These are phyloP conservation scores for Myopa testacea DNA, from an alignment of 2,888 invertebrate species.

Conservation along the genomic window DNA sequence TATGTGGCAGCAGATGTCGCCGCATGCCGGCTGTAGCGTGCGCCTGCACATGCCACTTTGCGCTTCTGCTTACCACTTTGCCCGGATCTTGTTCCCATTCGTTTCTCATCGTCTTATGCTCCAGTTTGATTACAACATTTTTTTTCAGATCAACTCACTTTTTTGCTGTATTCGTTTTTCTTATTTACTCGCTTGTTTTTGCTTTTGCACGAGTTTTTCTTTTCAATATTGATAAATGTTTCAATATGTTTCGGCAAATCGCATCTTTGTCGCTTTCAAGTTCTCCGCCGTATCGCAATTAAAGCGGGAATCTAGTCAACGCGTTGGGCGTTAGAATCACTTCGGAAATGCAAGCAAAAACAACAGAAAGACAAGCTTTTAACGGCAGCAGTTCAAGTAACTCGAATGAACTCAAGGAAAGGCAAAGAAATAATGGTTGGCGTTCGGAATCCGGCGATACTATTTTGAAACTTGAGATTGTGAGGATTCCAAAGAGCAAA, in stretches of 20 bases:
- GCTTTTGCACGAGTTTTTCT: slow-evolving; percentile 23
- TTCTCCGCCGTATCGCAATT: slow-evolving; percentile 24
- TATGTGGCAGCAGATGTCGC: background rate
- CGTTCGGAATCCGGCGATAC: background rate
- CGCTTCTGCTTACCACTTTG: slow-evolving; percentile 19
- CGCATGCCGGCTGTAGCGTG: slow-evolving; percentile 10
- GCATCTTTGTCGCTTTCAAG: slow-evolving; percentile 29
- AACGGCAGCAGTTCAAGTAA: slow-evolving; percentile 48
- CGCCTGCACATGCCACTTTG: background rate
- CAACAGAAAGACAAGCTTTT: background rate
- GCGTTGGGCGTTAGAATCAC: background rate
- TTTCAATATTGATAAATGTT: slow-evolving; percentile 45
- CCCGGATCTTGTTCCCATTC: background rate
- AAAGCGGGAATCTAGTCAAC: slow-evolving; percentile 42
- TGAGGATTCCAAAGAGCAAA: no score
- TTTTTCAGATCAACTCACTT: background rate
- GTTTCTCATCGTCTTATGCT: slow-evolving; percentile 24
- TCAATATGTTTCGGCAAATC: slow-evolving; percentile 43
- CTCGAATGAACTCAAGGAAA: slow-evolving; percentile 50
- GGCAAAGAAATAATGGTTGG: background rate
- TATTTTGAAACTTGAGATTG: no score
- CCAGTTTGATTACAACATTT: slow-evolving; percentile 43
- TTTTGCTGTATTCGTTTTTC: background rate
- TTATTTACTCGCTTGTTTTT: background rate
- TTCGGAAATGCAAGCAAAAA: slow-evolving; percentile 3